phyloP scores from a whole-genome alignment of 2,888 invertebrate genomes.

The Ecliptopera silaceata region DNA sequence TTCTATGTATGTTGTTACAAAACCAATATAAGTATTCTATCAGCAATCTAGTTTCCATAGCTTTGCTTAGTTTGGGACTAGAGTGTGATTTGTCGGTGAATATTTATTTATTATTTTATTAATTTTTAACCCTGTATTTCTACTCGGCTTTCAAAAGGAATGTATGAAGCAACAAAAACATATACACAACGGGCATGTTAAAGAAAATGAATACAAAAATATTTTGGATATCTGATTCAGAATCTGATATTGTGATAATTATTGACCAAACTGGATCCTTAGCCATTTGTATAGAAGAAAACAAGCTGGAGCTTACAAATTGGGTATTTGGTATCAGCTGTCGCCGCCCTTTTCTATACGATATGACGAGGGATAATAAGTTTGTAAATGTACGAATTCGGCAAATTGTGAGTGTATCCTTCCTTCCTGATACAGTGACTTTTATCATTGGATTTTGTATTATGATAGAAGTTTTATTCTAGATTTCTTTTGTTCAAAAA shows the following conservation, averaged over 20 bases:
- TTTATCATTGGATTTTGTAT: conserved; percentile 2
- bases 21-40: too few species aligned
- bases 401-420: conserved; percentile 24
- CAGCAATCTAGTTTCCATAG: too few species aligned
- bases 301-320: conserved; percentile 33
- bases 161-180: too few species aligned
- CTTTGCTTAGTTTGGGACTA: too few species aligned
- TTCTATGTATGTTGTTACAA: too few species aligned
- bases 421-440: conserved; percentile 9
- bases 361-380: conserved; percentile 58
- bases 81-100: too few species aligned
- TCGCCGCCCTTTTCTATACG: conserved; percentile 43
- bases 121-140: too few species aligned
- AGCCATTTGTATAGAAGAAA: conserved; percentile 21
- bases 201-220: neutral
- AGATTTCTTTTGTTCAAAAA: too few species aligned
- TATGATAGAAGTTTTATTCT: neutral
- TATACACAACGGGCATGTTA: too few species aligned
- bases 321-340: conserved; percentile 50
- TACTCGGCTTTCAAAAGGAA: too few species aligned
- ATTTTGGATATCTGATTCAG: conserved; percentile 1
- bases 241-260: conserved; percentile 25
- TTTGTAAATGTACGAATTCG: conserved; percentile 30
- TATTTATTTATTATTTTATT: too few species aligned
- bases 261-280: conserved; percentile 11